These are phyloP conservation scores for Nephrotoma appendiculata DNA, from an alignment of 2,888 invertebrate genomes.

Conservation along the genomic window DNA sequence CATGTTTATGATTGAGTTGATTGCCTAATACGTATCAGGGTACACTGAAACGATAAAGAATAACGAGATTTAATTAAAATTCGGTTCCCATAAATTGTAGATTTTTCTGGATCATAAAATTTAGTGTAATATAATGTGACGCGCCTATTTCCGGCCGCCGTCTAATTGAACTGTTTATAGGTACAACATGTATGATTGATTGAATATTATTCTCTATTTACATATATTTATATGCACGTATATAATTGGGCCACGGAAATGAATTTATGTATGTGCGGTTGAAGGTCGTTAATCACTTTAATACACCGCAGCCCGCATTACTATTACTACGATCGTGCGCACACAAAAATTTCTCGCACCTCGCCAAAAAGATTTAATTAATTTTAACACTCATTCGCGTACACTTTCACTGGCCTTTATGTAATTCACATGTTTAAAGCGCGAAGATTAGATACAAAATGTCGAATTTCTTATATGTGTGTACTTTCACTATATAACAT, in stretches of 20 bases:
- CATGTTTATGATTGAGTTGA: constrained; percentile 13
- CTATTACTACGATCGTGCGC: background rate
- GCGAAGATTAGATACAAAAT: background rate
- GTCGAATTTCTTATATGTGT: background rate
- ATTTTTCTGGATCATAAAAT: constrained; percentile 2
- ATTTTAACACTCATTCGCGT: too few relatives aligned
- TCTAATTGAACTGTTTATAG: background rate
- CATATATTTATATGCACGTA: background rate
- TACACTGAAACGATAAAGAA: background rate
- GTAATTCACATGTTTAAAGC: background rate
- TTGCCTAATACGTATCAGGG: background rate
- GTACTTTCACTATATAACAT: background rate
- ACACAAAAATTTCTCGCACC: background rate
- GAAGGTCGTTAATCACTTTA: background rate
- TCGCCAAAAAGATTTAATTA: background rate
- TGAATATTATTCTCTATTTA: background rate
- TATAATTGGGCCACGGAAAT: background rate
- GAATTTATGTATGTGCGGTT: background rate
- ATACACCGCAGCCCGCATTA: background rate
- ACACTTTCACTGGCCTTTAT: background rate
- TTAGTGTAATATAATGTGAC: background rate
- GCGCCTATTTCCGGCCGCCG: background rate
- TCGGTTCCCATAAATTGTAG: background rate
- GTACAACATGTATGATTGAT: background rate
- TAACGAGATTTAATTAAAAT: background rate